Evolutionary conservation across 1,140 invertebrate genomes (phyloP).

Genomic region (Bicyclus anynana): DNA sequence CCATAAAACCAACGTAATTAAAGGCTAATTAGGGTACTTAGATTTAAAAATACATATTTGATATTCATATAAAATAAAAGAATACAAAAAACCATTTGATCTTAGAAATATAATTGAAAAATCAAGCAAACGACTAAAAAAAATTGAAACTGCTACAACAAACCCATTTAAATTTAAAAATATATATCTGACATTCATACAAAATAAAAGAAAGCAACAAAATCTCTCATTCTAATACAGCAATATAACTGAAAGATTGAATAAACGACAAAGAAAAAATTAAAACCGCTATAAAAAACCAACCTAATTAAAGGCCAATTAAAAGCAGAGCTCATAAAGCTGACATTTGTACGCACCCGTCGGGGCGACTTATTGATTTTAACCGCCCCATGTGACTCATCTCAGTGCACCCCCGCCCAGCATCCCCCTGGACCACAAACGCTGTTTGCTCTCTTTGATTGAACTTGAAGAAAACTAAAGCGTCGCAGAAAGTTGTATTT

Average conservation of each 20-base stretch:
- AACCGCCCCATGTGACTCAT: slow-evolving; percentile 60
- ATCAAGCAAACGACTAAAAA: no score
- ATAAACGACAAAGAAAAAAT: neutral
- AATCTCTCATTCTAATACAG: no score
- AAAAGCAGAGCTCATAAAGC: slow-evolving; percentile 28
- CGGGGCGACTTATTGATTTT: slow-evolving; percentile 64
- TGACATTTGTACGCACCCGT: slow-evolving; percentile 29
- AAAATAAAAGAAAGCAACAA: no score
- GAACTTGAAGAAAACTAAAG: slow-evolving; percentile 62
- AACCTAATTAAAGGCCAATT: slow-evolving; percentile 19
- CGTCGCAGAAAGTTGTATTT: slow-evolving; percentile 54
- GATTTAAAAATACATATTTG: no score
- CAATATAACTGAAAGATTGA: neutral
- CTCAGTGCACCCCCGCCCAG: slow-evolving; percentile 38
- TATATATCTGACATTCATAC: no score
- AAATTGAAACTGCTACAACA: no score
- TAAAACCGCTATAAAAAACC: neutral
- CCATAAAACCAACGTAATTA: slow-evolving; percentile 8
- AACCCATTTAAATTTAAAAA: no score
- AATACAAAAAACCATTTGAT: no score
- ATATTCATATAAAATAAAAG: no score
- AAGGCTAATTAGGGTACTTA: no score
- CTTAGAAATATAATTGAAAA: no score
- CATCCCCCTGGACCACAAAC: slow-evolving; percentile 40
- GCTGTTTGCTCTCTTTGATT: slow-evolving; percentile 66